phyloP scores from a whole-genome alignment of 2,113 vertebrate species.

The Trochalopteron elliotii region DNA sequence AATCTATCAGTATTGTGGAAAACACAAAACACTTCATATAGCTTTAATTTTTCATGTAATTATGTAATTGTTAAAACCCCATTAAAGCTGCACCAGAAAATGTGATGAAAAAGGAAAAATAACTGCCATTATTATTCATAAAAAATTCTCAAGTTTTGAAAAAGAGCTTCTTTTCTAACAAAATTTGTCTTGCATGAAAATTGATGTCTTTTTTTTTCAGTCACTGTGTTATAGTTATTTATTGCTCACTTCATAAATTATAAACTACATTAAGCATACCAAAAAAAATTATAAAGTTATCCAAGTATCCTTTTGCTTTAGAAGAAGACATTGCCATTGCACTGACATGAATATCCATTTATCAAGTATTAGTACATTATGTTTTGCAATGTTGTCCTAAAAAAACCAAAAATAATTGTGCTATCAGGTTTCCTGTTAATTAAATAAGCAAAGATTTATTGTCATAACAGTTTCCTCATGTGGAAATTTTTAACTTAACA shows the following conservation, averaged over 20 bases:
- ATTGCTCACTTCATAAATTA: background rate
- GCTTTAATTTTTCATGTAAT: background rate
- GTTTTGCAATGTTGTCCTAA: background rate
- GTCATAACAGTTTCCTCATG: constrained; percentile 28
- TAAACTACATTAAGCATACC: background rate
- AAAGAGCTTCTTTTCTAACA: background rate
- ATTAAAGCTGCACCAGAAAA: background rate
- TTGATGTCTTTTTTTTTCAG: background rate
- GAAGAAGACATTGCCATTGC: background rate
- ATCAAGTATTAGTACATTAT: background rate
- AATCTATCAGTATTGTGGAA: background rate
- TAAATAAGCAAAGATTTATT: constrained; percentile 45
- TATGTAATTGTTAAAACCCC: background rate
- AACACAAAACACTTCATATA: background rate
- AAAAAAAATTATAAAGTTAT: background rate
- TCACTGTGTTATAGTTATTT: background rate
- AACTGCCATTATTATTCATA: background rate
- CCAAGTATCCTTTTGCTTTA: background rate
- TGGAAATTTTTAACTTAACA: constrained; percentile 37
- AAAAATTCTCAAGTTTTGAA: background rate
- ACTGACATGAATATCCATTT: background rate
- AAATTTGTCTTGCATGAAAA: background rate
- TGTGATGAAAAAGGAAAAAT: background rate
- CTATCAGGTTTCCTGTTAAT: background rate
- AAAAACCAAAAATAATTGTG: background rate